Percentiles rank a stretch among this genome's conserved stretches.
Conservation (phyloP, 2,797 vertebrate genomes). For the Atherinosoma microstoma region DNA sequence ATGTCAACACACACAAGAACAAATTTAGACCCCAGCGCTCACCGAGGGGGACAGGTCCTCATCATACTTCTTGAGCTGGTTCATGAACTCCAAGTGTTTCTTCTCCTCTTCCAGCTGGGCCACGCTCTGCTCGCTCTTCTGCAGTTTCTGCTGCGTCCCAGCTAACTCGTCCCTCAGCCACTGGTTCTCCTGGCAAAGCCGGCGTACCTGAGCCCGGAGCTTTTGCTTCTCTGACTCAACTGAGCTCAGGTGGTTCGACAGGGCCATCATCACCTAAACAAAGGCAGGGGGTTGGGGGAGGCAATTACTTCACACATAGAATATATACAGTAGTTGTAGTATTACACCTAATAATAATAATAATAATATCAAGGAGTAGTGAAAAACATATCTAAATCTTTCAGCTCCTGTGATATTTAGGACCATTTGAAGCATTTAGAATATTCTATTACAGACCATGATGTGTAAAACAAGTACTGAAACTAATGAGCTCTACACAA, state of each 20-base stretch:
- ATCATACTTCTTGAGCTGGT: constrained; percentile 97
- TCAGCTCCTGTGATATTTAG: too few relatives aligned
- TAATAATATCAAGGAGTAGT: too few relatives aligned
- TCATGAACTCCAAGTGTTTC: constrained; percentile 98
- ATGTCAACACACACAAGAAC: too few relatives aligned
- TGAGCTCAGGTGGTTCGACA: constrained; percentile 94
- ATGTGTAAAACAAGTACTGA: not conserved
- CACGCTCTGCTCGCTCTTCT: constrained; percentile 95
- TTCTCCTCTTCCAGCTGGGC: constrained; percentile 99
- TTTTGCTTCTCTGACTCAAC: constrained; percentile 99
- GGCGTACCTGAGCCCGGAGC: constrained; percentile 94
- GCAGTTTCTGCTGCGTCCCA: constrained; percentile 96
- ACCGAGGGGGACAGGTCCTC: constrained; percentile 91
- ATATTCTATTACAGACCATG: not conserved
- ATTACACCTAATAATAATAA: too few relatives aligned
- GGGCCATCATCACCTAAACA: constrained; percentile 95
- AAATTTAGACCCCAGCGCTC: constrained; percentile 53
- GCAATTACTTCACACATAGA: too few relatives aligned
- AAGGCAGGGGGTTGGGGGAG: fast-evolving
- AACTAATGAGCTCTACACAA: not conserved
- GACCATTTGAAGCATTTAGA: too few relatives aligned
- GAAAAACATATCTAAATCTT: too few relatives aligned
- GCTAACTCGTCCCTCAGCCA: constrained; percentile 97
- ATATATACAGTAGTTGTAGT: too few relatives aligned
- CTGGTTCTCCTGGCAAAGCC: constrained; percentile 98